Conservation (phyloP, 2,888 invertebrate species). For the Melanostoma mellinum region DNA sequence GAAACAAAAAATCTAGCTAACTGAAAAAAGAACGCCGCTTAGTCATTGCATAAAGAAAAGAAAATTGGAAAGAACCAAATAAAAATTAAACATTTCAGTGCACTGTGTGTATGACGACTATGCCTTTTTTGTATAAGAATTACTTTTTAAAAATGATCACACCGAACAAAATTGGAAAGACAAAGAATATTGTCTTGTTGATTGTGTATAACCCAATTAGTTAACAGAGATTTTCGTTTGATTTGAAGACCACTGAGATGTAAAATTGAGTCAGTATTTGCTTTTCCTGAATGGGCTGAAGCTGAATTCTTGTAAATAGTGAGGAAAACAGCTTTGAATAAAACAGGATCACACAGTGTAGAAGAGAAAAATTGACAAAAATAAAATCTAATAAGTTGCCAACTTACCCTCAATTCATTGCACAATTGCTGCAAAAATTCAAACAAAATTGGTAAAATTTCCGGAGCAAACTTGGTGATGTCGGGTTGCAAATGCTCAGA, state of each 20-base stretch:
- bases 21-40: too few relatives aligned
- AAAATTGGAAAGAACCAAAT: not conserved
- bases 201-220: slow-evolving; percentile 77
- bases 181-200: slow-evolving; percentile 46
- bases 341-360: slow-evolving; percentile 58
- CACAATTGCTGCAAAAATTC: slow-evolving; percentile 86
- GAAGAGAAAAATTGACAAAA: slow-evolving; percentile 20
- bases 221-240: slow-evolving; percentile 79
- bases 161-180: slow-evolving; percentile 69
- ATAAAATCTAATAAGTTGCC: slow-evolving; percentile 12
- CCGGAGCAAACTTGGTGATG: slow-evolving; percentile 87
- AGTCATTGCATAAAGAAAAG: not conserved
- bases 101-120: too few relatives aligned
- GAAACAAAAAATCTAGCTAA: too few relatives aligned
- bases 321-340: slow-evolving; percentile 70
- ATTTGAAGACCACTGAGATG: slow-evolving; percentile 79
- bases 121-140: slow-evolving; percentile 33
- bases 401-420: slow-evolving; percentile 82
- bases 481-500: slow-evolving; percentile 91
- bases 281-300: slow-evolving; percentile 73
- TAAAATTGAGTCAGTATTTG: slow-evolving; percentile 78
- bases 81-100: not conserved
- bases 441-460: slow-evolving; percentile 88
- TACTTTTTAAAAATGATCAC: slow-evolving; percentile 66
- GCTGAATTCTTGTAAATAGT: slow-evolving; percentile 64